Percentiles rank a stretch among this genome's conserved stretches.
Evolutionary conservation across 2,797 vertebrate genomes (phyloP).

Genomic region (Sternotherus odoratus): DNA sequence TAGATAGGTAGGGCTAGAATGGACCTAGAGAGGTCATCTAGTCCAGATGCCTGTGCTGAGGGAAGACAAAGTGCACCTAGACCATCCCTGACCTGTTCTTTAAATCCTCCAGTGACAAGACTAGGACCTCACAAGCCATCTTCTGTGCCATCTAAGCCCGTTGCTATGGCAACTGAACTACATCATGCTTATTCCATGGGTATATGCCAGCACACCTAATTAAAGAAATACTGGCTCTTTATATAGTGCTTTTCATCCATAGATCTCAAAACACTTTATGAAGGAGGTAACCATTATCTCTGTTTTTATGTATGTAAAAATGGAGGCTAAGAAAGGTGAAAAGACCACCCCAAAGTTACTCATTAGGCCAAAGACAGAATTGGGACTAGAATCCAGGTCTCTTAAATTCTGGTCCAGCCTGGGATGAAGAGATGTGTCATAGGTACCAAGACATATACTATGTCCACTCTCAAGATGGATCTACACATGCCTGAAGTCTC

Average conservation of each 20-base stretch:
- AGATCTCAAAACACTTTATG: constrained; percentile 15
- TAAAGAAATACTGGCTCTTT: background rate
- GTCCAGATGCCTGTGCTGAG: background rate
- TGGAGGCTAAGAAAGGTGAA: background rate
- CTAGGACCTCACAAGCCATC: background rate
- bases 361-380: constrained; percentile 13
- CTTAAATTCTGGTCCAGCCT: constrained; percentile 16
- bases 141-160: background rate
- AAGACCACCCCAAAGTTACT: constrained; percentile 40
- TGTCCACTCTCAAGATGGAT: background rate
- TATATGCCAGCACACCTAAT: background rate
- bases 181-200: background rate
- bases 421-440: constrained; percentile 23
- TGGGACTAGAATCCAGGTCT: constrained; percentile 42
- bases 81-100: background rate
- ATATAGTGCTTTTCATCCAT: constrained; percentile 37
- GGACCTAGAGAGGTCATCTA: background rate
- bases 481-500: background rate
- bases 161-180: background rate
- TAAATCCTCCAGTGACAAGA: background rate
- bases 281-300: background rate
- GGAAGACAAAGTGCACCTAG: background rate
- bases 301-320: background rate
- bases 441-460: background rate
- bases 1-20: background rate